Conservation (phyloP, 2,113 vertebrate species). For the Scomber scombrus region DNA sequence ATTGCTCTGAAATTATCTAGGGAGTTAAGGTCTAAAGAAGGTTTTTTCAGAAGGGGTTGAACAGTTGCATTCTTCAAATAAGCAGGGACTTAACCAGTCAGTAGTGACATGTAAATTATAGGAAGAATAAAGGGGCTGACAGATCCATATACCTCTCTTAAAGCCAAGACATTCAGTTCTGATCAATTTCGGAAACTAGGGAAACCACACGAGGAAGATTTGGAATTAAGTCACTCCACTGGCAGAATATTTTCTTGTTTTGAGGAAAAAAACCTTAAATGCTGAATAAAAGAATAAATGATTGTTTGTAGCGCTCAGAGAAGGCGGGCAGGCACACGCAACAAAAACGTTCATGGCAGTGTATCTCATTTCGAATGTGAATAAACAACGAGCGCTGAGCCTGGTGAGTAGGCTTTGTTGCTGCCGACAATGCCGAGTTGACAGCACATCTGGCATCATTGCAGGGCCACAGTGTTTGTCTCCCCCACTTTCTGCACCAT, state of each 20-base stretch:
- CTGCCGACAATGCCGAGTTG: conserved; percentile 69
- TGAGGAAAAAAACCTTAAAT: conserved; percentile 31
- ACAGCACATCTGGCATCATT: conserved; percentile 81
- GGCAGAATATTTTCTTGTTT: conserved; percentile 6
- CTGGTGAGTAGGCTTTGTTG: conserved; percentile 76
- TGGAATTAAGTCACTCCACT: conserved; percentile 1
- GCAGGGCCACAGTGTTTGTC: conserved; percentile 67
- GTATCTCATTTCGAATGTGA: conserved; percentile 55
- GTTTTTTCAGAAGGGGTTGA: too few relatives aligned
- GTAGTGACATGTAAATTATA: not conserved
- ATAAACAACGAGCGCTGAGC: conserved; percentile 58
- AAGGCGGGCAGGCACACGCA: conserved; percentile 37
- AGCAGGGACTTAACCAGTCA: not conserved
- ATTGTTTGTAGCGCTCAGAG: conserved; percentile 17
- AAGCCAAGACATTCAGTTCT: not conserved
- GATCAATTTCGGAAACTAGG: conserved; percentile 41
- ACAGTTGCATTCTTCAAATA: too few relatives aligned
- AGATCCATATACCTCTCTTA: not conserved
- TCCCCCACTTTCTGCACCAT: conserved; percentile 74
- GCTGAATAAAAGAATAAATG: conserved; percentile 31
- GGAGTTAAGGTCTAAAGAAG: too few relatives aligned
- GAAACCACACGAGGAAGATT: not conserved
- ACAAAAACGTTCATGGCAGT: conserved; percentile 42
- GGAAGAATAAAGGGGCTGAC: too few relatives aligned
- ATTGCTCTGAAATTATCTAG: too few relatives aligned